Percentiles rank a stretch among this genome's conserved stretches.
These are phyloP conservation scores for Falco rusticolus DNA, from an alignment of 2,797 vertebrate species.

Conservation along the genomic window DNA sequence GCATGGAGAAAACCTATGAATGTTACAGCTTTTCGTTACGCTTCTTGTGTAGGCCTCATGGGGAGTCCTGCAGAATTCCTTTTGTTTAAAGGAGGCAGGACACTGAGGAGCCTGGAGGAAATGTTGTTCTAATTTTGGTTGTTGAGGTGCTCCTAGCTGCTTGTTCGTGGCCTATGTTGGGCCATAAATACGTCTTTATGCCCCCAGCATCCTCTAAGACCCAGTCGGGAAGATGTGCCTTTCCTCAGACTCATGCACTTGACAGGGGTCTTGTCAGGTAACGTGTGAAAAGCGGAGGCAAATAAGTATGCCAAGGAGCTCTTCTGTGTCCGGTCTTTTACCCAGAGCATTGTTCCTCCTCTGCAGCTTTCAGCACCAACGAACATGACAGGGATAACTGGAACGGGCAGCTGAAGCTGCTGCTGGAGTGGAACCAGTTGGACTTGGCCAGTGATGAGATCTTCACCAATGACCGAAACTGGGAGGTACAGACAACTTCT, in stretches of 20 bases:
- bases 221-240: neutral
- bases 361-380: conserved; percentile 80
- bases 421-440: conserved; percentile 84
- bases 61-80: neutral
- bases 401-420: conserved; percentile 81
- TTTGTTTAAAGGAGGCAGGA: neutral
- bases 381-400: conserved; percentile 82
- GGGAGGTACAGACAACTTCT: conserved; percentile 73
- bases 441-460: conserved; percentile 82
- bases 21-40: neutral
- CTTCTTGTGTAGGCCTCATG: neutral
- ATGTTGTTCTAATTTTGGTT: neutral
- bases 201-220: neutral
- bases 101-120: neutral
- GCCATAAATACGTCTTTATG: neutral
- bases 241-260: too few species aligned
- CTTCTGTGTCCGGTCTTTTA: neutral
- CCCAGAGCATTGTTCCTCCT: neutral
- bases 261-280: neutral
- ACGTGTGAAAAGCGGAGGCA: neutral
- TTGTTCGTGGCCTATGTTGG: neutral
- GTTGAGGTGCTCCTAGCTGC: neutral
- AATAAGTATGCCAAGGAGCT: neutral
- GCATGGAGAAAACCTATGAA: neutral
- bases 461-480: conserved; percentile 81